Conservation (phyloP, 1,140 invertebrate genomes). For the Ceratina calcarata region DNA sequence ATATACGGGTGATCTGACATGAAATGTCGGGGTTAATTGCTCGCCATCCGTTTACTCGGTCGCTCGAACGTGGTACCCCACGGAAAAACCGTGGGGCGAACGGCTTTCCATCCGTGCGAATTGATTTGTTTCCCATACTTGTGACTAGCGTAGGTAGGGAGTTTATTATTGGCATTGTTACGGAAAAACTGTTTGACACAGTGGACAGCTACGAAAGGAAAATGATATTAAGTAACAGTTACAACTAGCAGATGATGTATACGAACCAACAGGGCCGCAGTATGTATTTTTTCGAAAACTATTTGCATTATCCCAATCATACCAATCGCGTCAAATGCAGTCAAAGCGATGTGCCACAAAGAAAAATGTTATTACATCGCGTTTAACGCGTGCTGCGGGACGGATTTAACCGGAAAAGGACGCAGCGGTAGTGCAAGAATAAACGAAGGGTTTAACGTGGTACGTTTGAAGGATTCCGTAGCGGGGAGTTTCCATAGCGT, state of each 20-base stretch:
- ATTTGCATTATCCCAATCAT: background rate
- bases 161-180: background rate
- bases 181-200: background rate
- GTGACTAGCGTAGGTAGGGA: background rate
- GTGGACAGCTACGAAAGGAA: background rate
- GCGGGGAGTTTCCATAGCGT: conserved; percentile 18
- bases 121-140: background rate
- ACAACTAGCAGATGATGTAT: no score
- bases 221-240: background rate
- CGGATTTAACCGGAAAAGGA: conserved; percentile 7
- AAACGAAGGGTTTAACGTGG: conserved; percentile 37
- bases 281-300: background rate
- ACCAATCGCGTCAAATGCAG: background rate
- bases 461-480: conserved; percentile 40
- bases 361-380: conserved; percentile 26
- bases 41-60: background rate
- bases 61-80: background rate
- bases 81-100: background rate
- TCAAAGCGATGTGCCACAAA: conserved; percentile 2
- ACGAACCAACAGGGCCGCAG: no score
- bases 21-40: conserved; percentile 16
- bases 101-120: background rate
- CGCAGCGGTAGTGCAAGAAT: conserved; percentile 31
- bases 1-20: conserved; percentile 13
- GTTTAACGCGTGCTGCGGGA: conserved; percentile 26